A percentile compares a stretch with the other conserved stretches of the same genome.
phyloP scores from a whole-genome alignment of 2,888 invertebrate genomes.

The Hetaerina titia region DNA sequence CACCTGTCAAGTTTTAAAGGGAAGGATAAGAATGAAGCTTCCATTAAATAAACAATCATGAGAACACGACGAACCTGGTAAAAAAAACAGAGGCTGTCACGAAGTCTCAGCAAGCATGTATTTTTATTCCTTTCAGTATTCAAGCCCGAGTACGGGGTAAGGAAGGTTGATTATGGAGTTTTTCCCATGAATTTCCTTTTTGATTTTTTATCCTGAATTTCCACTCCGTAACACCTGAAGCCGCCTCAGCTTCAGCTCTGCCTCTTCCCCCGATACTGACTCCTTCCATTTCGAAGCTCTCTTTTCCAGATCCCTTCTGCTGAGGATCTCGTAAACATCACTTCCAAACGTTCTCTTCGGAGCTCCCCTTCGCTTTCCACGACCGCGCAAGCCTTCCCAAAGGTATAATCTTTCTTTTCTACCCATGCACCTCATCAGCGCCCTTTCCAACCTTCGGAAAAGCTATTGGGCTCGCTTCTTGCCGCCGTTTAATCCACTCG shows the following conservation, averaged over 20 bases:
- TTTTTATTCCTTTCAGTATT: background rate
- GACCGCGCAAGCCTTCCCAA: background rate
- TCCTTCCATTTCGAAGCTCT: background rate
- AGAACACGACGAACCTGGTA: background rate
- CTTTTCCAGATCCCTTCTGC: too few species aligned
- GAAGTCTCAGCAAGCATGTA: background rate
- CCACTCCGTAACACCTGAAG: slow-evolving; percentile 3
- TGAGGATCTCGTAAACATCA: background rate
- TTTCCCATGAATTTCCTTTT: background rate
- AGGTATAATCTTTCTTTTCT: background rate
- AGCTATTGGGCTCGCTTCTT: too few species aligned
- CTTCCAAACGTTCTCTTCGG: background rate
- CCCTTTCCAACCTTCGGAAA: background rate
- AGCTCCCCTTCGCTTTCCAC: background rate
- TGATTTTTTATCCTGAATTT: background rate
- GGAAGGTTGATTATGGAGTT: background rate
- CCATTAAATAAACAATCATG: slow-evolving; percentile 12
- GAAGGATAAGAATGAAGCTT: background rate
- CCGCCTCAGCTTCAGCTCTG: background rate
- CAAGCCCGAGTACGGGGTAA: background rate
- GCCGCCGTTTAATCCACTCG: too few species aligned
- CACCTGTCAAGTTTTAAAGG: slow-evolving; percentile 12
- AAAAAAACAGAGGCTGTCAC: background rate
- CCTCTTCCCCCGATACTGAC: background rate
- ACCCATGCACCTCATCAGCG: background rate